Percentiles rank a stretch among this genome's conserved stretches.
These are phyloP conservation scores for Vultur gryphus DNA, from an alignment of 2,797 vertebrate genomes.

Conservation along the genomic window DNA sequence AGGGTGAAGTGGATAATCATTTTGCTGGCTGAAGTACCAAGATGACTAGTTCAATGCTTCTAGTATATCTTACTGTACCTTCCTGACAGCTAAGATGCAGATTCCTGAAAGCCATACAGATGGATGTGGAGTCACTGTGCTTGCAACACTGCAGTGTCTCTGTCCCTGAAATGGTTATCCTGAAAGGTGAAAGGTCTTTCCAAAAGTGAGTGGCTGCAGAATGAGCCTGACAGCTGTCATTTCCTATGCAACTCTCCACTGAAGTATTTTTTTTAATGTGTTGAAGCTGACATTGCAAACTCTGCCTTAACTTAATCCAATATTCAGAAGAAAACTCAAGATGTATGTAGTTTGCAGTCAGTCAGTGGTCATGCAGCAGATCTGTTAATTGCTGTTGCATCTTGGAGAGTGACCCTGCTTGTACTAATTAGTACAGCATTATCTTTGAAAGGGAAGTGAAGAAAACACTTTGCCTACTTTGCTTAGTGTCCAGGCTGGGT, in stretches of 20 bases:
- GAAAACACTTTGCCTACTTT: neutral
- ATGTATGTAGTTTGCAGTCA: neutral
- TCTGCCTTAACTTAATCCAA: neutral
- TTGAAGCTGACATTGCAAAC: neutral
- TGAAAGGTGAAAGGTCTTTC: neutral
- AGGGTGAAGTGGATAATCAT: neutral
- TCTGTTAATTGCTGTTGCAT: neutral
- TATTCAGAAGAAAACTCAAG: neutral
- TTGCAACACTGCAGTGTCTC: neutral
- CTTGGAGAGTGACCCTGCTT: neutral
- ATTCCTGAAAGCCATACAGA: neutral
- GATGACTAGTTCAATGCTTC: neutral
- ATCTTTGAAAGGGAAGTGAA: neutral
- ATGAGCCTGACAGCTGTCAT: neutral
- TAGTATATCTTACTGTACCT: neutral
- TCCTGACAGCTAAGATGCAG: neutral
- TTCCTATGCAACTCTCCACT: neutral
- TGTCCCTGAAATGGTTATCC: neutral
- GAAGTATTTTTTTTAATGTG: neutral
- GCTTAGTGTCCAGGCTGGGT: neutral
- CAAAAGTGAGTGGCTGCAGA: neutral
- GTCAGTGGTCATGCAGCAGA: neutral
- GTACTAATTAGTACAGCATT: neutral
- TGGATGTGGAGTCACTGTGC: neutral
- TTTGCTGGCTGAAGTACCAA: neutral